Conservation (phyloP, 2,113 vertebrate genomes). For the Sceloporus tristichus region DNA sequence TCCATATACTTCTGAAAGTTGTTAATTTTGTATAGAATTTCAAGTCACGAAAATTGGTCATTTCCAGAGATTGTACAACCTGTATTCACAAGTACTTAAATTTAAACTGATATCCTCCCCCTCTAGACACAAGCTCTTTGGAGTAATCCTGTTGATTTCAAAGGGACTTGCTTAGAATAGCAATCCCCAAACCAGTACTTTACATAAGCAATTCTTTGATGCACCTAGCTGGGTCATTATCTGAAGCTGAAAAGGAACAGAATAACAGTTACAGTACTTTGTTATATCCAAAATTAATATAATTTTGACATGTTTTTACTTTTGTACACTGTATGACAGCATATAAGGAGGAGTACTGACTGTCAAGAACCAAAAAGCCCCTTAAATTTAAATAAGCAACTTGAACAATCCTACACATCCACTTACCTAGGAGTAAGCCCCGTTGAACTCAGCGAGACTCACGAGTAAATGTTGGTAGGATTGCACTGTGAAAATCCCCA, state of each 20-base stretch:
- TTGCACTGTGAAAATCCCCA: neutral
- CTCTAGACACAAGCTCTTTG: neutral
- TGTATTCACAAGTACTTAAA: conserved; percentile 39
- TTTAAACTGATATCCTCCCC: neutral
- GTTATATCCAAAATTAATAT: neutral
- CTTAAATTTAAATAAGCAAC: neutral
- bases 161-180: neutral
- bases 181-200: neutral
- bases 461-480: neutral
- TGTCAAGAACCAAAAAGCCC: neutral
- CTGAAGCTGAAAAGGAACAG: neutral
- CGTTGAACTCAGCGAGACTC: neutral
- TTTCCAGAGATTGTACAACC: conserved; percentile 9
- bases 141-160: conserved; percentile 9
- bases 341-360: neutral
- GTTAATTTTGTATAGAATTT: conserved; percentile 49
- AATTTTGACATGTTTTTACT: neutral
- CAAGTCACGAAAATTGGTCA: conserved; percentile 14
- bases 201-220: neutral
- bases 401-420: neutral
- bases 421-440: neutral
- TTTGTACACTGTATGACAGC: neutral
- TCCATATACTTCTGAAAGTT: conserved; percentile 47
- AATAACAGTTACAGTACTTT: neutral
- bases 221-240: neutral